phyloP scores from a whole-genome alignment of 2,797 vertebrate species.

The Kryptopterus vitreolus region DNA sequence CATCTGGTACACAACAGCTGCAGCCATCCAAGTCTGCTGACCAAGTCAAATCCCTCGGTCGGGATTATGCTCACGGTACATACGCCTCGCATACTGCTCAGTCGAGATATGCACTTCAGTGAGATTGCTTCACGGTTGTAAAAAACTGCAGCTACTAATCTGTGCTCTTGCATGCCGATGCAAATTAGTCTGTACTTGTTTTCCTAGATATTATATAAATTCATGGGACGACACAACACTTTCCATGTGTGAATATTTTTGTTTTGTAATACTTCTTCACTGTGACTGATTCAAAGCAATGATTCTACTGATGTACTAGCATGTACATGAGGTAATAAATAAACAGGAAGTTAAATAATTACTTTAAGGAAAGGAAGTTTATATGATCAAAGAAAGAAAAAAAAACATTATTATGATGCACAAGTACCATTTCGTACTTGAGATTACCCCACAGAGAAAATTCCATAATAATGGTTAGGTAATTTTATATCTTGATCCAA shows the following conservation, averaged over 20 bases:
- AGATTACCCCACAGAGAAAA: neutral
- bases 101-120: conserved; percentile 19
- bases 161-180: conserved; percentile 21
- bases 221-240: neutral
- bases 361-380: neutral
- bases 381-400: neutral
- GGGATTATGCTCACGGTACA: conserved; percentile 30
- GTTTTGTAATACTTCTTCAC: neutral
- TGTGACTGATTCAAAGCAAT: neutral
- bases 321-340: neutral
- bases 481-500: conserved; percentile 39
- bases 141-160: conserved; percentile 1
- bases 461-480: conserved; percentile 1
- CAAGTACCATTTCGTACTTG: conserved; percentile 16
- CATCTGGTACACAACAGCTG: conserved; percentile 34
- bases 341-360: conserved; percentile 6
- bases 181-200: conserved; percentile 25
- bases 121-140: conserved; percentile 23
- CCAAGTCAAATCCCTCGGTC: conserved; percentile 46
- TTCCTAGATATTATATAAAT: conserved; percentile 20
- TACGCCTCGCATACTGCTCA: conserved; percentile 23
- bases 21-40: conserved; percentile 39
- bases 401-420: conserved; percentile 2
- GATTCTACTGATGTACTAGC: neutral
- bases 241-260: neutral